Conservation (phyloP, 2,113 vertebrate species). For the Raja brachyura region DNA sequence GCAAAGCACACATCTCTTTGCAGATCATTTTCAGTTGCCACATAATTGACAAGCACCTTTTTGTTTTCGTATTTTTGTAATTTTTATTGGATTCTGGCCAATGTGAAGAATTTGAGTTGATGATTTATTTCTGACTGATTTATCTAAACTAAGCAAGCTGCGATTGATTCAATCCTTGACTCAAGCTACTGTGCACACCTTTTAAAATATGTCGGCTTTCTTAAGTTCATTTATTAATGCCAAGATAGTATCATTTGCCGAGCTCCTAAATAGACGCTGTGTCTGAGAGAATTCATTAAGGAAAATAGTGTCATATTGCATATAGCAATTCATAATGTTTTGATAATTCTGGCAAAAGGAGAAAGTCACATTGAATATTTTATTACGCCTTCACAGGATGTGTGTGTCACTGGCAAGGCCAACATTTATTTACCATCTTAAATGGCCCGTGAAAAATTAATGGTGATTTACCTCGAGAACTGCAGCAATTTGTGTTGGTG, state of each 20-base stretch:
- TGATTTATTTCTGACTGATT: constrained; percentile 22
- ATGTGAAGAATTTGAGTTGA: background rate
- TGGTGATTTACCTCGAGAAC: no score
- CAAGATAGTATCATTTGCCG: background rate
- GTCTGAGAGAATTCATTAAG: background rate
- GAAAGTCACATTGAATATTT: constrained; percentile 2
- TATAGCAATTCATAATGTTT: background rate
- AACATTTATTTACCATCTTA: no score
- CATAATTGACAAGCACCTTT: constrained; percentile 31
- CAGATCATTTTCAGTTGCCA: constrained; percentile 23
- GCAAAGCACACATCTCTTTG: constrained; percentile 16
- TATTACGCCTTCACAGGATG: background rate
- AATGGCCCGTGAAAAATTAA: no score
- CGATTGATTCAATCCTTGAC: constrained; percentile 24
- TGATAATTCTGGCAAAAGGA: background rate
- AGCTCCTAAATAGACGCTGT: background rate
- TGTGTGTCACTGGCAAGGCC: no score
- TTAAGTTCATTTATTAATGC: background rate
- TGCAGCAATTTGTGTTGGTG: no score
- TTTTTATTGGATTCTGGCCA: constrained; percentile 23
- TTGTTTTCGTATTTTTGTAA: constrained; percentile 4
- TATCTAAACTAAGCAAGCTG: constrained; percentile 1
- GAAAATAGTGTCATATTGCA: constrained; percentile 3
- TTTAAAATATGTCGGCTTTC: background rate
- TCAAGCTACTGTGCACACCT: constrained; percentile 6